A percentile compares a stretch with the other conserved stretches of the same genome.
Conservation (phyloP, 2,888 invertebrate genomes). For the Balanococcus diminutus region DNA sequence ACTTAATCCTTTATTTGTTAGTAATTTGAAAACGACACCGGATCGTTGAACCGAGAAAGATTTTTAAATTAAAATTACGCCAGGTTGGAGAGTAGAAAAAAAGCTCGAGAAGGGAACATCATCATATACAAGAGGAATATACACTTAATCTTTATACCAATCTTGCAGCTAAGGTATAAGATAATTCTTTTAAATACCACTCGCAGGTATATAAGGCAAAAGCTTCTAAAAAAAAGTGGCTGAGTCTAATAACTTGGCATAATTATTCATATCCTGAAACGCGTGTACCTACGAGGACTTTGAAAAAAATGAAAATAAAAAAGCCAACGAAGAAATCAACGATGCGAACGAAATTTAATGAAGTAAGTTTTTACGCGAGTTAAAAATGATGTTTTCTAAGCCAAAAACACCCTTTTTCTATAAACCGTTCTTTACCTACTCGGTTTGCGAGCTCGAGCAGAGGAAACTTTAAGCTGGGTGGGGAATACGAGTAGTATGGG, state of each 20-base stretch:
- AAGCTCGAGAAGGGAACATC: background rate
- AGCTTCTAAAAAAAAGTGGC: background rate
- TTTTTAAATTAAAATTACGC: background rate
- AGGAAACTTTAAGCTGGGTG: background rate
- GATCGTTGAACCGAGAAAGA: background rate
- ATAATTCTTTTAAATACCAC: background rate
- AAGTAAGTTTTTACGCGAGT: constrained; percentile 41
- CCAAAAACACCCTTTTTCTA: constrained; percentile 7
- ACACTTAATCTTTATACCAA: background rate
- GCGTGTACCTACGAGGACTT: background rate
- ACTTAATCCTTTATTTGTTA: background rate
- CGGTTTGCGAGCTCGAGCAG: background rate
- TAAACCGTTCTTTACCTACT: background rate
- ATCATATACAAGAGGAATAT: background rate
- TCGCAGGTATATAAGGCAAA: background rate
- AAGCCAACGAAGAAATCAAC: background rate
- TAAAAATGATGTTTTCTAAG: constrained; percentile 27
- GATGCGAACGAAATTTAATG: constrained; percentile 33
- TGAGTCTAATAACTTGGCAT: background rate
- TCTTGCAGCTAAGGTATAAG: background rate
- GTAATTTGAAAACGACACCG: background rate
- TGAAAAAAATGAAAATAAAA: background rate
- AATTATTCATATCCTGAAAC: constrained; percentile 9
- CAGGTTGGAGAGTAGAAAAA: background rate
- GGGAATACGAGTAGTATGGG: background rate